phyloP scores from a whole-genome alignment of 2,888 invertebrate genomes.

The Plebejus melissa region DNA sequence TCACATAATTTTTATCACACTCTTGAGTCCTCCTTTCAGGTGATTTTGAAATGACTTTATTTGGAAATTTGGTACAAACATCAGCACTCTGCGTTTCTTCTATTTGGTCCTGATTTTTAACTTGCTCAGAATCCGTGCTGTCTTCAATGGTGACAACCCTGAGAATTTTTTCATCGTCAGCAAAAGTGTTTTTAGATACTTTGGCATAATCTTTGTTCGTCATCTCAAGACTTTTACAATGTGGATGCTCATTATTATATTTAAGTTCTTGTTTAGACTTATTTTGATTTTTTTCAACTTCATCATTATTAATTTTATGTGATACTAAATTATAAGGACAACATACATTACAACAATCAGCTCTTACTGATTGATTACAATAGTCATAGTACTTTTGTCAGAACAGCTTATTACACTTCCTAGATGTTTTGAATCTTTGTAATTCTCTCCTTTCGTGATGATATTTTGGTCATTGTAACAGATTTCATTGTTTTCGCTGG shows the following conservation, averaged over 20 bases:
- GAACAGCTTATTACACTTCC: conserved; percentile 53
- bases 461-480: background rate
- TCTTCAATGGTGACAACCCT: background rate
- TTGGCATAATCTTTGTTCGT: background rate
- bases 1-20: background rate
- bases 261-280: background rate
- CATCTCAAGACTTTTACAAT: background rate
- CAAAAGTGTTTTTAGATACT: background rate
- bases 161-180: background rate
- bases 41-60: background rate
- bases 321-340: conserved; percentile 27
- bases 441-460: conserved; percentile 41
- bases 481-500: background rate
- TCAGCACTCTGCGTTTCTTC: background rate
- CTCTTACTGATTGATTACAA: no score
- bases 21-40: background rate
- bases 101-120: background rate
- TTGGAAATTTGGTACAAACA: background rate
- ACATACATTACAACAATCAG: conserved; percentile 46
- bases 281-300: background rate
- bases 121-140: background rate
- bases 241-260: background rate
- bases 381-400: conserved; percentile 57
- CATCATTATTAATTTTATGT: background rate
- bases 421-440: conserved; percentile 15